Evolutionary conservation across 1,140 invertebrate genomes (phyloP).

Genomic region (Diachasma alloeum): DNA sequence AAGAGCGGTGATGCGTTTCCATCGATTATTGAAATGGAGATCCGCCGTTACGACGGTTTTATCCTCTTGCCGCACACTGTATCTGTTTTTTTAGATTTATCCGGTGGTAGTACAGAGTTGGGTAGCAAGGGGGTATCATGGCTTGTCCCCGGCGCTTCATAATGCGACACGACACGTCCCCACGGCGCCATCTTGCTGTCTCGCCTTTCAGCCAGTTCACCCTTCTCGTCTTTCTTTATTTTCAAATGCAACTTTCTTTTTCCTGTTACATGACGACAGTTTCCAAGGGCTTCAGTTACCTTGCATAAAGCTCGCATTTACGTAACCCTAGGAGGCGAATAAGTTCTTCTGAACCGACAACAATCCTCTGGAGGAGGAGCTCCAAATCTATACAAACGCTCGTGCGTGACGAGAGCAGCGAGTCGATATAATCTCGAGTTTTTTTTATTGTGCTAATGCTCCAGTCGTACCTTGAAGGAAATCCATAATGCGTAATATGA

Average conservation of each 20-base stretch:
- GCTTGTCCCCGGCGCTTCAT: slow-evolving; percentile 38
- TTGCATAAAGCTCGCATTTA: neutral
- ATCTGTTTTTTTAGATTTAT: neutral
- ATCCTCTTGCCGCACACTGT: slow-evolving; percentile 32
- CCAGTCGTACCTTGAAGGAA: neutral
- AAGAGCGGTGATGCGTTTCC: neutral
- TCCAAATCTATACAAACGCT: neutral
- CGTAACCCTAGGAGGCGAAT: slow-evolving; percentile 9
- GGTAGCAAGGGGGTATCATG: neutral
- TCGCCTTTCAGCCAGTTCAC: slow-evolving; percentile 24
- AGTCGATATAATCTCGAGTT: too few relatives aligned
- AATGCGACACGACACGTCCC: slow-evolving; percentile 41
- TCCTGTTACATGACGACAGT: neutral
- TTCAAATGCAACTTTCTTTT: neutral
- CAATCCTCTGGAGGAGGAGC: neutral
- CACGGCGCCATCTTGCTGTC: slow-evolving; percentile 42
- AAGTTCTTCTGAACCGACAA: neutral
- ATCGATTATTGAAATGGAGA: slow-evolving; percentile 50
- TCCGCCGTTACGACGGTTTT: slow-evolving; percentile 15
- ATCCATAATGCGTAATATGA: neutral
- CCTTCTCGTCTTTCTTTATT: slow-evolving; percentile 7
- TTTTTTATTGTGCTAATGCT: neutral
- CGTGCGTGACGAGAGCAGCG: neutral
- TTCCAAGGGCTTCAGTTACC: neutral
- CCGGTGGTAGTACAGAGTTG: neutral